Evolutionary conservation across 2,888 invertebrate species (phyloP).

Genomic region (Dicycla oo): DNA sequence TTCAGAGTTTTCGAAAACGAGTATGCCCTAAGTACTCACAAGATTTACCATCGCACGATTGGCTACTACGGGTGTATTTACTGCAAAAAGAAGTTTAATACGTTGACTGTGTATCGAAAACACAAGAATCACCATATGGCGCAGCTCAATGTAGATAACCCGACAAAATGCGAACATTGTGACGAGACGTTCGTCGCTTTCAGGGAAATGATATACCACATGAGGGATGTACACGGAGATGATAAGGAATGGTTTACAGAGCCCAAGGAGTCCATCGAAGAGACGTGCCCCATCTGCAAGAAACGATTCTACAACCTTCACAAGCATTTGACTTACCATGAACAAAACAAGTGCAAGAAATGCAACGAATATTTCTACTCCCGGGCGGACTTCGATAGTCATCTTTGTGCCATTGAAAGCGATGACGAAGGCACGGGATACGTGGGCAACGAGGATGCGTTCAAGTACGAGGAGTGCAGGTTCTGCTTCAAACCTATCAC

Average conservation of each 20-base stretch:
- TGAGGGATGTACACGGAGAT: conserved; percentile 85
- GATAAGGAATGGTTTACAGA: conserved; percentile 86
- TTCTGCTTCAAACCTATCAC: conserved; percentile 89
- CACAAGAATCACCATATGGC: conserved; percentile 88
- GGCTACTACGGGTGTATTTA: conserved; percentile 87
- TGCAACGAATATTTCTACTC: conserved; percentile 88
- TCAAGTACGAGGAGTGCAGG: conserved; percentile 83
- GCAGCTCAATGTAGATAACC: conserved; percentile 85
- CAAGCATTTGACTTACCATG: conserved; percentile 85
- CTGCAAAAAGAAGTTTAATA: conserved; percentile 88
- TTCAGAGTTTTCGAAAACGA: conserved; percentile 87
- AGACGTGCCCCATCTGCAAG: conserved; percentile 84
- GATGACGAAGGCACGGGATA: conserved; percentile 78
- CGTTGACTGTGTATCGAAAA: conserved; percentile 85
- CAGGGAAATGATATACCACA: conserved; percentile 88
- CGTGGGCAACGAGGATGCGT: conserved; percentile 64
- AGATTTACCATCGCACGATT: conserved; percentile 85
- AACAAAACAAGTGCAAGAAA: conserved; percentile 87
- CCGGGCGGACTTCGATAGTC: conserved; percentile 81
- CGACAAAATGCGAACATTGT: conserved; percentile 87
- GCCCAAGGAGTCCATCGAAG: conserved; percentile 85
- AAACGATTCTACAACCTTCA: conserved; percentile 86
- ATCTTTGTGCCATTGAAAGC: conserved; percentile 86
- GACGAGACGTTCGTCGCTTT: conserved; percentile 90
- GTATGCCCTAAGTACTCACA: conserved; percentile 81